These are phyloP conservation scores for Psettodes erumei DNA, from an alignment of 2,113 vertebrate species.

Conservation along the genomic window DNA sequence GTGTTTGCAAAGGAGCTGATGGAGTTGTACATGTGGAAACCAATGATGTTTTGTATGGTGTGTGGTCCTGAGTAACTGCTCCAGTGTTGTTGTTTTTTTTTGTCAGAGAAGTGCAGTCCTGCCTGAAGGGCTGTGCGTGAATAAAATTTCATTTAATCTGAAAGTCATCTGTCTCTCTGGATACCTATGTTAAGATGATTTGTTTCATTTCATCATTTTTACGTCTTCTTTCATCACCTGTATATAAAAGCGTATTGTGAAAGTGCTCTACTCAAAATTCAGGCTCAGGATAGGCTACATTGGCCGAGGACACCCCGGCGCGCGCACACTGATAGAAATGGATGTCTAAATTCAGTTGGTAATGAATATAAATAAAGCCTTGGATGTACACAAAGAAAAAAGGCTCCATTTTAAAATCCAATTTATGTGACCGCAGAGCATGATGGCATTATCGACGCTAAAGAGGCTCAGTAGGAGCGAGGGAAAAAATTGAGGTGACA, in stretches of 20 bases:
- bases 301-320: constrained; percentile 3
- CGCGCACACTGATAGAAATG: neutral
- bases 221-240: constrained; percentile 55
- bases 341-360: neutral
- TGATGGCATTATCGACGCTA: constrained; percentile 11
- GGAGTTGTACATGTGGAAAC: neutral
- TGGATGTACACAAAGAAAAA: constrained; percentile 8
- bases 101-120: neutral
- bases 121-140: neutral
- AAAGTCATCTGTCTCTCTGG: constrained; percentile 30
- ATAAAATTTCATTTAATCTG: constrained; percentile 21
- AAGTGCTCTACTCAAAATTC: constrained; percentile 21
- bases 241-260: constrained; percentile 8
- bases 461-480: constrained; percentile 6
- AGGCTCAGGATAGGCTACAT: constrained; percentile 5
- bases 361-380: constrained; percentile 18
- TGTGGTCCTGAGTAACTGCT: too few relatives aligned
- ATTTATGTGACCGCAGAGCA: constrained; percentile 3
- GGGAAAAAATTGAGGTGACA: neutral
- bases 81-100: neutral
- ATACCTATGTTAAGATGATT: constrained; percentile 36
- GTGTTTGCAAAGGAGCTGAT: neutral
- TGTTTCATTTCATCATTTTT: constrained; percentile 48
- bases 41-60: neutral
- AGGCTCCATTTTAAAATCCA: neutral